Conservation (phyloP, 1,140 invertebrate species). For the Drosophila persimilis region DNA sequence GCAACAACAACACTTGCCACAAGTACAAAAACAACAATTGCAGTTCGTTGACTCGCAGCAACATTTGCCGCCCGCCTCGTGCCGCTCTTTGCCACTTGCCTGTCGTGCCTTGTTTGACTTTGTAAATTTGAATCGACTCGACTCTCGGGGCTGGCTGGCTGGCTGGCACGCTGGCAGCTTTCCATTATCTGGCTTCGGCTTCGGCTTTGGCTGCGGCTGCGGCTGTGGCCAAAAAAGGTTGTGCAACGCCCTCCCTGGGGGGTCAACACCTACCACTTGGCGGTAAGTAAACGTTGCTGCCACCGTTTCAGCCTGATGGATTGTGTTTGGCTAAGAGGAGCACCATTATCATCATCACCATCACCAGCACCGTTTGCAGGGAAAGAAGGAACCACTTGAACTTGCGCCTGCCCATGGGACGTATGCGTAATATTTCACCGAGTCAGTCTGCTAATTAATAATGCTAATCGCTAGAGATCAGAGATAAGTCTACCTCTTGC, state of each 20-base stretch:
- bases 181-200: slow-evolving; percentile 28
- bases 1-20: slow-evolving; percentile 2
- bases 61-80: slow-evolving; percentile 23
- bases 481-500: slow-evolving; percentile 30
- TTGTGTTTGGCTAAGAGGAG: slow-evolving; percentile 30
- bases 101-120: slow-evolving; percentile 30
- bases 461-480: slow-evolving; percentile 55
- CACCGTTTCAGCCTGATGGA: slow-evolving; percentile 25
- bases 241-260: slow-evolving; percentile 57
- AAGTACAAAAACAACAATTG: not conserved
- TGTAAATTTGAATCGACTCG: slow-evolving; percentile 40
- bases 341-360: slow-evolving; percentile 20
- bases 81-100: not conserved
- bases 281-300: slow-evolving; percentile 35
- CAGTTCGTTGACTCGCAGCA: slow-evolving; percentile 33
- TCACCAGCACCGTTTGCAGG: slow-evolving; percentile 2
- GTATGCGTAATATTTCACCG: slow-evolving; percentile 57
- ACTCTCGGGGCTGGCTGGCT: slow-evolving; percentile 11
- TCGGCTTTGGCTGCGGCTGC: no score
- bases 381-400: slow-evolving; percentile 5
- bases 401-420: slow-evolving; percentile 36
- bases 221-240: slow-evolving; percentile 44
- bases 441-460: slow-evolving; percentile 67
- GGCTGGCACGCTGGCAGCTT: slow-evolving; percentile 10
- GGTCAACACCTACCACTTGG: slow-evolving; percentile 67